Conservation (phyloP, 2,888 invertebrate genomes). For the Ischnus inquisitorius region DNA sequence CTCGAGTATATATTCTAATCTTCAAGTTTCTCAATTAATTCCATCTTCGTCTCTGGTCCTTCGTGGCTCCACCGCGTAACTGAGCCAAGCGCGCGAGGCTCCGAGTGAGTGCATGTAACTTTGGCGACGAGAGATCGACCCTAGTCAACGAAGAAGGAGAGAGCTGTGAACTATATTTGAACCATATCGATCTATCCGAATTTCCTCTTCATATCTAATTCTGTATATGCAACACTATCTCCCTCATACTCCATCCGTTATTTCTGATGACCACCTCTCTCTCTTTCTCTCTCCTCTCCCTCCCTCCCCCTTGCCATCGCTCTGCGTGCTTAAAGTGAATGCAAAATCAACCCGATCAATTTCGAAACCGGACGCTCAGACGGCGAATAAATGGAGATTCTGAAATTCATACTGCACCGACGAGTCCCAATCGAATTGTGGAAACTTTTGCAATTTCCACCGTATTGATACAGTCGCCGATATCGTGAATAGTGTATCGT, state of each 20-base stretch:
- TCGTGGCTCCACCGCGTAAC: conserved; percentile 57
- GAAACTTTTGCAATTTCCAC: conserved; percentile 10
- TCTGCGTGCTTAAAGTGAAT: conserved; percentile 6
- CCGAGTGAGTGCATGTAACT: conserved; percentile 57
- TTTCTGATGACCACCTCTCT: conserved; percentile 23
- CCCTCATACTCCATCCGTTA: conserved; percentile 1
- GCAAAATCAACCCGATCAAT: conserved; percentile 29
- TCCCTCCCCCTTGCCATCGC: too few relatives aligned
- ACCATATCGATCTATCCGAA: background rate
- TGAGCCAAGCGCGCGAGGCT: background rate
- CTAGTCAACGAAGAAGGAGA: conserved; percentile 68
- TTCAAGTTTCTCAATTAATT: conserved; percentile 82
- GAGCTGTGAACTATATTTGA: conserved; percentile 47
- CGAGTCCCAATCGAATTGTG: background rate
- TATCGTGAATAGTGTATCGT: conserved; percentile 8
- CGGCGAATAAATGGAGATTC: conserved; percentile 13
- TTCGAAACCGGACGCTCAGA: background rate
- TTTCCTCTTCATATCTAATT: background rate
- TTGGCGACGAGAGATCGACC: conserved; percentile 52
- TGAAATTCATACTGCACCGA: conserved; percentile 2
- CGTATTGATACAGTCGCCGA: conserved; percentile 22
- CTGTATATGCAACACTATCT: conserved; percentile 4
- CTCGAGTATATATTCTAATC: conserved; percentile 77
- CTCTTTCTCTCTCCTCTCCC: too few relatives aligned
- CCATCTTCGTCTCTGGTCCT: conserved; percentile 69